Base-by-base conservation (phyloP, 1,140 invertebrate species). In the Latrodectus geometricus region DNA sequence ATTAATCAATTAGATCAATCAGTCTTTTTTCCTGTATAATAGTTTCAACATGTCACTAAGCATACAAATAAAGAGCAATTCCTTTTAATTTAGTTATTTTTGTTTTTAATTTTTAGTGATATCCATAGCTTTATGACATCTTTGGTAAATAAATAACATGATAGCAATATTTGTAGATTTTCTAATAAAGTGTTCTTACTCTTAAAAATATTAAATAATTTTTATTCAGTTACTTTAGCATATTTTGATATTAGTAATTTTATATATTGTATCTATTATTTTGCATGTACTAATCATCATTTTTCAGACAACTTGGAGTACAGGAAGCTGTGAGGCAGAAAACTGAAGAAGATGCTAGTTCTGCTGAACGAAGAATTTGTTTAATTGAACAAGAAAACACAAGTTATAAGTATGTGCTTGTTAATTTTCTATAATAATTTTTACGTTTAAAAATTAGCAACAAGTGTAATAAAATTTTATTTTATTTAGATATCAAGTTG, bases 301-400 rank as follows among this genome's bases (percentile, higher is more conserved):
- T 89, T 92, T 92, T 4, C 88, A 95, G 95, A 89, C 95, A 96
- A 91, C 91, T 96, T 14, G 94, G 93, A 89, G 92, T 95, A 88
- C 96, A 97, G 90, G 96, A 97, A 92, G 93, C 95, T 17, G 91
- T 96, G 83, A 96, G 94, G 94, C 91, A 96, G 68, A 94, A 96
- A 89, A 96, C 96, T 89, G 94, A 96, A 91, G 95, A 95, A 35
- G 95, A 96, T 91, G 95, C 95, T 87, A 93, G 93, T 66, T 95
- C 94, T 50, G 95, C 95, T 0, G 94, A 95, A 70, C 95, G 96
- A 91, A 94, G 94, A 90, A 93, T 96, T 89, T 94, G 94, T 89
- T 92, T 93, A 12, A 93, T 96, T 91, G 94, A 96, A 90, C 94
- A 94, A 90, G 95, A 96, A 93, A 93, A 96, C 56, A 20, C 77